A percentile compares a stretch with the other conserved stretches of the same genome.
Conservation (phyloP, 2,888 invertebrate genomes). For the Panopea generosa region DNA sequence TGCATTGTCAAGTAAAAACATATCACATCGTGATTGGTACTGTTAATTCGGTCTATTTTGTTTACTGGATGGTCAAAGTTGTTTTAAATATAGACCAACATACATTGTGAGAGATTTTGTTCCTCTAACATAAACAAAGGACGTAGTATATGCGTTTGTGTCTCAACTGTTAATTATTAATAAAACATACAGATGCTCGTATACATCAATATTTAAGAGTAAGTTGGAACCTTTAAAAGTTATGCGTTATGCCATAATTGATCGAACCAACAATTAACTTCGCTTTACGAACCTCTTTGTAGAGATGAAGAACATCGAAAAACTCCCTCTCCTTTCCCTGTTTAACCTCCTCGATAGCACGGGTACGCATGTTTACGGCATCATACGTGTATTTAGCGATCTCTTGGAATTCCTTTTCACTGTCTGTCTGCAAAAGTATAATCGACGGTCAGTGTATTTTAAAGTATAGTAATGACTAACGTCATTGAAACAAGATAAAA, state of each 20-base stretch:
- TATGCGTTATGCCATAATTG: too few relatives aligned
- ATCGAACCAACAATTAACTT: too few relatives aligned
- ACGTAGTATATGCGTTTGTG: too few relatives aligned
- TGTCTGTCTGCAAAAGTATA: conserved; percentile 20
- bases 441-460: not conserved
- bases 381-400: conserved; percentile 45
- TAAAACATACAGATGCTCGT: too few relatives aligned
- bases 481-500: too few relatives aligned
- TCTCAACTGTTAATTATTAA: too few relatives aligned
- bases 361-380: conserved; percentile 26
- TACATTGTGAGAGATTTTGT: too few relatives aligned
- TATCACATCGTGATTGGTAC: not conserved
- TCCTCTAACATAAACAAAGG: too few relatives aligned
- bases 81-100: too few relatives aligned
- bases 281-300: conserved; percentile 22
- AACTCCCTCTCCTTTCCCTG: conserved; percentile 30
- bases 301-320: conserved; percentile 44
- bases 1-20: not conserved
- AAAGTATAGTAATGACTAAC: not conserved
- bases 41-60: not conserved
- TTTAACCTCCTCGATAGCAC: conserved; percentile 28
- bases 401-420: conserved; percentile 22
- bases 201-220: too few relatives aligned
- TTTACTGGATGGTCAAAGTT: too few relatives aligned
- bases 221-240: too few relatives aligned